Base-by-base conservation (phyloP, 53 echinoderm and acorn worm species). In the Hippasteria phrygiana region DNA sequence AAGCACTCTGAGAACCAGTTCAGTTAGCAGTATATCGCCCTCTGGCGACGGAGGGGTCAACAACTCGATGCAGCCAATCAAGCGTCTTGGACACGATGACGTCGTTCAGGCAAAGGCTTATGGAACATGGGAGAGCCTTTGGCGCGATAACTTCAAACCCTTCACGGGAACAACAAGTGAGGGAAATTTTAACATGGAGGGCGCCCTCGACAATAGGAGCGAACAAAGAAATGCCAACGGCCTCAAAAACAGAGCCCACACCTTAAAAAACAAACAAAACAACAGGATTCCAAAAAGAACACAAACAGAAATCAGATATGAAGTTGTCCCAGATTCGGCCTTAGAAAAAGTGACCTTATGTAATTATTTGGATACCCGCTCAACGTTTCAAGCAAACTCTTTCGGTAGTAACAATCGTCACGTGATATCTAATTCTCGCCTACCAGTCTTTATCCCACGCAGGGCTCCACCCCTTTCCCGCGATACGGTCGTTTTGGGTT, bases 401-500 rank as follows among this genome's bases (percentile, higher is more conserved):
- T 26, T 81, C n/a, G 43, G 63, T 45, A 10, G 26, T 36, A 62
- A 10, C 42, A 16, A 62, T 17, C 63, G 81, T 64, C 63, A 81
- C 65, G 81, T 66, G 80, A 27, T 43, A 6, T 5, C 40, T 33
- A 75, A 50, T 34, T 0, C 63, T 63, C 81, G 81, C 31, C 63
- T 32, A 37, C 81, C 81, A n/a, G 45, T 31, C 29, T 45, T 43
- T 31, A 29, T 62, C 18, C 81, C 64, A 43, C 81, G 81, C 45
- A 64, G 65, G 32, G 81, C 81, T 20, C 81, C 81, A 45, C 64
- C 81, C 45, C 65, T 81, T 16, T 81, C 81, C 31, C 28, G 64
- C 17, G 81, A 81, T 32, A 81, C 81, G 16, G 26, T 81, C 2
- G 81, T 81, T 24, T 43, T 81, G 63, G 81, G 81, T 9, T 81